Base-by-base conservation (phyloP, 2,888 invertebrate genomes). In the Vandiemenella viatica region DNA sequence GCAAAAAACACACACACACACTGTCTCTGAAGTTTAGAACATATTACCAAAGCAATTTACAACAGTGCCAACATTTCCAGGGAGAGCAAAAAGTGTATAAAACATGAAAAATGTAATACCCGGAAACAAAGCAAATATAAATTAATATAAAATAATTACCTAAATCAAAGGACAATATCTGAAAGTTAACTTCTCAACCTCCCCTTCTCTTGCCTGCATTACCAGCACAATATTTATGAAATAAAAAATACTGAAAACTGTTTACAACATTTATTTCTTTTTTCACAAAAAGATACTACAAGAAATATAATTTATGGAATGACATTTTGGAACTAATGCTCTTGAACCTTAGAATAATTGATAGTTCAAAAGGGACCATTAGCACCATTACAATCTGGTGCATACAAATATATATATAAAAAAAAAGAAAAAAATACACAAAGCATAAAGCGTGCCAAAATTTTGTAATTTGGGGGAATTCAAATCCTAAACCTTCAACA, bases 201-300 rank as follows among this genome's bases (percentile, higher is more conserved):
- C n/a, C n/a, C n/a, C n/a, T n/a, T n/a, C n/a, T n/a, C n/a, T n/a
- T n/a, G n/a, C n/a, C n/a, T n/a, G n/a, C n/a, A n/a, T n/a, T n/a
- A n/a, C n/a, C n/a, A n/a, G n/a, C 32, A 40, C 8, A 40, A 40
- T 15, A 15, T 16, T 40, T 40, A 40, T n/a, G 17, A 40, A 40
- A 15, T 7, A 40, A n/a, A 40, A 13, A 40, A 40, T 13, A 40
- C 40, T 16, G 15, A 16, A n/a, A 17, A 15, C 16, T 46, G 22
- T 42, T 52, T 41, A 48, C 26, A 50, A 52, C 48, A 52, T 50
- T 52, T 52, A 50, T 50, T 52, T 50, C 37, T 16, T n/a, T 37
- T 37, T 44, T 45, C 46, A 43, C 38, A 48, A 44, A 50, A 22
- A 46, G 37, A n/a, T n/a, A n/a, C 46, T 49, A 51, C 46, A 51